phyloP scores from a whole-genome alignment of 1,140 invertebrate genomes.

The Pemphigus obesinymphae region DNA sequence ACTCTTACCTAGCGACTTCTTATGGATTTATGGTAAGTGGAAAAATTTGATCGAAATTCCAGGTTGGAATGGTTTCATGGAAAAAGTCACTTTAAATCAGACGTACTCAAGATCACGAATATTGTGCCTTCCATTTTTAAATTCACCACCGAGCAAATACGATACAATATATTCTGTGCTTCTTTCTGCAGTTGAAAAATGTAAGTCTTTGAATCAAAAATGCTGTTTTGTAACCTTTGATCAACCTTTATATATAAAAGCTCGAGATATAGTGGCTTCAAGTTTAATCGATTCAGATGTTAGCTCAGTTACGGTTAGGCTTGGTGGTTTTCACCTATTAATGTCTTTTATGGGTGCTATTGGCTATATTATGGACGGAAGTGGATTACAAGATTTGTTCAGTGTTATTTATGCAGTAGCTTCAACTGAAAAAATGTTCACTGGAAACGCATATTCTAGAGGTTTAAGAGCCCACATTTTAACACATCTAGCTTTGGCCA shows the following conservation, averaged over 20 bases:
- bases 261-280: not conserved
- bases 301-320: not conserved
- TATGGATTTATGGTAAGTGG: not conserved
- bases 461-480: not conserved
- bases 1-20: too few species aligned
- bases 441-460: not conserved
- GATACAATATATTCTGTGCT: not conserved
- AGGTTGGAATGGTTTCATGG: not conserved
- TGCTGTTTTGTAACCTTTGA: not conserved
- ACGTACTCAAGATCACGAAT: too few species aligned
- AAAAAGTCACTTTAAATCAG: not conserved
- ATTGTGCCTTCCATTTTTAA: too few species aligned
- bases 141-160: too few species aligned
- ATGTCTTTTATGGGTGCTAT: not conserved
- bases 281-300: not conserved
- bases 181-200: not conserved
- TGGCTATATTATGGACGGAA: not conserved
- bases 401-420: not conserved
- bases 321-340: not conserved
- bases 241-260: too few species aligned
- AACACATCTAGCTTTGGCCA: not conserved
- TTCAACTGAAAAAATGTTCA: not conserved
- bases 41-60: not conserved
- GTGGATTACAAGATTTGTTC: too few species aligned
- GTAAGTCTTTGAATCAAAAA: not conserved